Conservation (phyloP, 2,113 vertebrate species). For the Brienomyrus brachyistius region DNA sequence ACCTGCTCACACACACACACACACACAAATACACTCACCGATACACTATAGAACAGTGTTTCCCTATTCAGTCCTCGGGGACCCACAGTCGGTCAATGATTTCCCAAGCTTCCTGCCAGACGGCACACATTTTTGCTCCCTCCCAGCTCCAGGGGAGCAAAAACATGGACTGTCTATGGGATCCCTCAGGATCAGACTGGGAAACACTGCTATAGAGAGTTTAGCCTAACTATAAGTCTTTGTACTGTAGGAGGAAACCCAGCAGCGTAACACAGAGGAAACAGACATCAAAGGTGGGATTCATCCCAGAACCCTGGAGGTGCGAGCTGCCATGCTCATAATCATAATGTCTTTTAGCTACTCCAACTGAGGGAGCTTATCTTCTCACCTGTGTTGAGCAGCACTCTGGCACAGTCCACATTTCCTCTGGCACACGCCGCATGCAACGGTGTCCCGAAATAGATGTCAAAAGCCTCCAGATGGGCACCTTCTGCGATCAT, state of each 20-base stretch:
- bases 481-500: conserved; percentile 72
- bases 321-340: not conserved
- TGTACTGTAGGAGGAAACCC: not conserved
- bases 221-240: not conserved
- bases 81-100: no score
- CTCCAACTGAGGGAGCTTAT: not conserved
- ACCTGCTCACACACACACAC: not conserved
- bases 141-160: not conserved
- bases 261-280: not conserved
- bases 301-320: not conserved
- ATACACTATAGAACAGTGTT: not conserved
- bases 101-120: no score
- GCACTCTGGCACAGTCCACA: conserved; percentile 67
- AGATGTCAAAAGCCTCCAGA: conserved; percentile 79
- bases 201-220: not conserved
- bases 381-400: conserved; percentile 75
- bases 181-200: not conserved
- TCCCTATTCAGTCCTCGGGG: no score
- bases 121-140: no score
- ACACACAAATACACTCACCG: not conserved
- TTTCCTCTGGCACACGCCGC: conserved; percentile 76
- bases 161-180: not conserved
- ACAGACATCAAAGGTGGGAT: not conserved
- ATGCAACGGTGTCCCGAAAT: conserved; percentile 81
- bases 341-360: not conserved